Evolutionary conservation across 2,113 vertebrate species (phyloP).

Genomic region (Mus musculus): DNA sequence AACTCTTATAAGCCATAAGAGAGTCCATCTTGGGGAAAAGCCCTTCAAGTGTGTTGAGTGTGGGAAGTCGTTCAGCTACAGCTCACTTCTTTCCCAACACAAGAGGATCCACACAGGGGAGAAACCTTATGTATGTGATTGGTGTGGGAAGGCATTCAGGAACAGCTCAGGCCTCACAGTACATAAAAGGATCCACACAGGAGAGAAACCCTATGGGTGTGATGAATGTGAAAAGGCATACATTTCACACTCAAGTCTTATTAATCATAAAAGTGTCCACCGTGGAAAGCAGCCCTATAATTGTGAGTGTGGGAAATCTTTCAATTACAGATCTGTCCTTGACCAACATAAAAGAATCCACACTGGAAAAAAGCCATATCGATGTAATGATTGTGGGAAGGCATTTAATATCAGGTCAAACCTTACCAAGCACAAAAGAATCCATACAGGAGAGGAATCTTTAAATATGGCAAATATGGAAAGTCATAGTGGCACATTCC

Average conservation of each 20-base stretch:
- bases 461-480: constrained; percentile 62
- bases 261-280: constrained; percentile 79
- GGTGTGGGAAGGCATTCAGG: constrained; percentile 77
- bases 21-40: constrained; percentile 83
- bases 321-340: constrained; percentile 81
- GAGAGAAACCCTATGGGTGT: constrained; percentile 80
- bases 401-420: constrained; percentile 81
- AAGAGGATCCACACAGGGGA: constrained; percentile 87
- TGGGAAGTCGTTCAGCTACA: constrained; percentile 82
- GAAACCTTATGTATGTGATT: constrained; percentile 80
- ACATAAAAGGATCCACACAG: constrained; percentile 81
- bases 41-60: constrained; percentile 80
- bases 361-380: constrained; percentile 80
- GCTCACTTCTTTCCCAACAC: constrained; percentile 86
- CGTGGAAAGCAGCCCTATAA: constrained; percentile 79
- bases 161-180: constrained; percentile 80
- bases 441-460: constrained; percentile 69
- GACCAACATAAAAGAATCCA: constrained; percentile 81
- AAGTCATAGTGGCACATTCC: constrained; percentile 52
- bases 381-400: constrained; percentile 79
- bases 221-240: constrained; percentile 80
- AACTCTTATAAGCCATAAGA: constrained; percentile 83
- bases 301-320: constrained; percentile 82
- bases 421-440: constrained; percentile 78
- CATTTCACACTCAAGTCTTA: constrained; percentile 80